phyloP scores from a whole-genome alignment of 2,113 vertebrate genomes.

The Oreochromis aureus region DNA sequence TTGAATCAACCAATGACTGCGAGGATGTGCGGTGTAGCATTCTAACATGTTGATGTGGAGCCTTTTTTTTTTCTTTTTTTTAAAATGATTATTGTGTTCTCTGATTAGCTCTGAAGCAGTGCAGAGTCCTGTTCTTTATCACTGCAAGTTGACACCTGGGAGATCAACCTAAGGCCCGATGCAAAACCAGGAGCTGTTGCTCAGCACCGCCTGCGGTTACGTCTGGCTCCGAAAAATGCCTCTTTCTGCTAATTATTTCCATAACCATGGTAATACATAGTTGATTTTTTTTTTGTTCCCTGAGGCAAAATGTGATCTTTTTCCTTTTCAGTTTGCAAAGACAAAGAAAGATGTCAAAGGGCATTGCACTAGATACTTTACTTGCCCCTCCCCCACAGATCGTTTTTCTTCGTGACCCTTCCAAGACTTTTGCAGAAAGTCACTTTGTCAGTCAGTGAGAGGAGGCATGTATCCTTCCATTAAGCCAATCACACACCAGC shows the following conservation, averaged over 20 bases:
- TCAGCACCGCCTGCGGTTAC: not conserved
- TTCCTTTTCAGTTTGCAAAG: not conserved
- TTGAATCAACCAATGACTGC: slow-evolving; percentile 44
- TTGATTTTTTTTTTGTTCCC: not conserved
- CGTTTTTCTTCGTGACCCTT: not conserved
- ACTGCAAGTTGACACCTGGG: not conserved
- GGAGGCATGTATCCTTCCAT: not conserved
- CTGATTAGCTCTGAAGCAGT: slow-evolving; percentile 18
- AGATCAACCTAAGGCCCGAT: not conserved
- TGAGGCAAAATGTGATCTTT: slow-evolving; percentile 10
- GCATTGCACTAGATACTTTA: not conserved
- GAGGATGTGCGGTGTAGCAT: slow-evolving; percentile 37
- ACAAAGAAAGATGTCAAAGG: slow-evolving; percentile 1
- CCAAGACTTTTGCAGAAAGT: not conserved
- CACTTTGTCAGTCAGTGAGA: not conserved
- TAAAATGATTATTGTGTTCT: not conserved
- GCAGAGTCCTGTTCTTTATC: not conserved
- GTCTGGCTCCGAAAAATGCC: not conserved
- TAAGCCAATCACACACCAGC: not conserved
- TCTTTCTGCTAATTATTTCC: slow-evolving; percentile 3
- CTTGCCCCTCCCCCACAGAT: not conserved
- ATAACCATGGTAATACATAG: not conserved
- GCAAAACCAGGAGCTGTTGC: not conserved
- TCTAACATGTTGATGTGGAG: slow-evolving; percentile 28
- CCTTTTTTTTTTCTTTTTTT: not conserved